These are phyloP conservation scores for Strongylocentrotus purpuratus DNA, from an alignment of 35 echinoderm and acorn worm genomes.

Conservation along the genomic window DNA sequence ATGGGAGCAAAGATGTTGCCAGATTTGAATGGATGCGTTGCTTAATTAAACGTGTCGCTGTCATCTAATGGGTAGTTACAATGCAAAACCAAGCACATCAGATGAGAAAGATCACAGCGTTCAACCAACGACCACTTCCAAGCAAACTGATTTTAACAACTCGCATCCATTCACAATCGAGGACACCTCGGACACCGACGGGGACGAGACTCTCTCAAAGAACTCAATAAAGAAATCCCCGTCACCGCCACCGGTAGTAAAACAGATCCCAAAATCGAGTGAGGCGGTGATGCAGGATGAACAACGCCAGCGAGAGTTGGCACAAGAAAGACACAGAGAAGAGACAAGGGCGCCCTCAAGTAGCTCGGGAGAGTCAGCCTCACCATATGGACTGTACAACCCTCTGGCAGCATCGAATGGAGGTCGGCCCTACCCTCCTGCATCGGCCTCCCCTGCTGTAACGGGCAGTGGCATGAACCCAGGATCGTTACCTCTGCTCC, in stretches of 20 bases:
- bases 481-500: slow-evolving; percentile 26
- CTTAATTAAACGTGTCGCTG: slow-evolving; percentile 18
- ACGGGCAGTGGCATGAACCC: slow-evolving; percentile 41
- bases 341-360: background rate
- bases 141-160: slow-evolving; percentile 7
- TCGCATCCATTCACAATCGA: slow-evolving; percentile 49
- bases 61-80: slow-evolving; percentile 57
- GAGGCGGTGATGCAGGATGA: slow-evolving; percentile 50
- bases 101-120: slow-evolving; percentile 33
- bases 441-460: background rate
- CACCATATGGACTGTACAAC: slow-evolving; percentile 35
- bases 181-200: slow-evolving; percentile 47
- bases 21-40: slow-evolving; percentile 1
- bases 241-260: background rate
- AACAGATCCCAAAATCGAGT: slow-evolving; percentile 11
- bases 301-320: slow-evolving; percentile 51
- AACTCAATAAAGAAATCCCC: background rate
- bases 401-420: slow-evolving; percentile 22
- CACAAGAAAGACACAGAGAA: slow-evolving; percentile 45
- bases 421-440: background rate
- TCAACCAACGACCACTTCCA: background rate
- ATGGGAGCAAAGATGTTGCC: slow-evolving; percentile 7
- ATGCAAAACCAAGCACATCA: slow-evolving; percentile 45
- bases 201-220: slow-evolving; percentile 10
- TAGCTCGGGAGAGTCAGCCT: background rate